Evolutionary conservation across 2,888 invertebrate species (phyloP), one percentile per base, ranked within the genome.

Genomic region (Nebria salina): DNA sequence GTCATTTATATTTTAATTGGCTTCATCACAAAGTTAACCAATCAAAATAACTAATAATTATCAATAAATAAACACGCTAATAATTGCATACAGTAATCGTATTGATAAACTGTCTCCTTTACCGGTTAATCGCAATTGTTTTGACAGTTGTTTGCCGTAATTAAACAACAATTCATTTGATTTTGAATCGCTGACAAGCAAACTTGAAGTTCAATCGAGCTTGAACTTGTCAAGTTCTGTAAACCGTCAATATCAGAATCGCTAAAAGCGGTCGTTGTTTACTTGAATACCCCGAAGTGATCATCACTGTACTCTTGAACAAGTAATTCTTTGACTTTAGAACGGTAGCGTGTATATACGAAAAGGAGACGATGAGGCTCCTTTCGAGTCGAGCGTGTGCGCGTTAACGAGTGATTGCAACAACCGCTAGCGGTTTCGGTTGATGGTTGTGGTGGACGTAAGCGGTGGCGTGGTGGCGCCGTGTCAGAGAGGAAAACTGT

Each of bases 401-500:
- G 34, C 34, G 66, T 70, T 70, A 34, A 34, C 70, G 34, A 70
- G 70, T 34, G 70, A 34, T 70, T 70, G 54, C 54, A 54, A 70
- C 34, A 70, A 70, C 70, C 70, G 13, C 11, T 5, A 70, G 70
- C 34, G 70, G 66, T 66, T 15, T 20, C 66, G 66, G 70, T 70
- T 70, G 70, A 70, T 20, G 70, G 25, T 70, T 25, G 70, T 70
- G 15, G 70, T 13, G 34, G 70, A 20, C 15, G 66, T n/a, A 20
- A 1, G 25, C 66, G 66, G 66, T 66, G n/a, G 66, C 15, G 66
- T 66, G 66, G 66, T 66, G 25, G 13, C 15, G 25, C 66, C n/a
- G 70, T 75, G 75, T 54, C 25, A 26, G 26, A 54, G 54, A 8
- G 54, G 54, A 20, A 65, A 54, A 54, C 64, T 80, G 79, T 68